phyloP scores from a whole-genome alignment of 2,797 vertebrate species.

The Dendrocincla tyrannina region DNA sequence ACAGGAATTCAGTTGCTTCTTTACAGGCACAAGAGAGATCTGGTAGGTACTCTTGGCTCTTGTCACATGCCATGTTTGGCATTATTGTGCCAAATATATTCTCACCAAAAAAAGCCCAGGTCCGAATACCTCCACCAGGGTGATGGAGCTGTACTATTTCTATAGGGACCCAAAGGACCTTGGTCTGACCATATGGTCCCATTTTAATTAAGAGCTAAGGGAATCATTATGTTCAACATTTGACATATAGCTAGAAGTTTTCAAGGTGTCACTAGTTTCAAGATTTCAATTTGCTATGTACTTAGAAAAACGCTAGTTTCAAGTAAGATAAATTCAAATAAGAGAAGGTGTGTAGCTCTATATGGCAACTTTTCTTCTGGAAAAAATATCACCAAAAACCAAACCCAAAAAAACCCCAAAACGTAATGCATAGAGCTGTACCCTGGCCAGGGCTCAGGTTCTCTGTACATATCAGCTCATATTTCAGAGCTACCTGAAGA shows the following conservation, averaged over 20 bases:
- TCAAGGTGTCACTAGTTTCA: neutral
- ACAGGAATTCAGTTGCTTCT: neutral
- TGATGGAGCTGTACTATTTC: neutral
- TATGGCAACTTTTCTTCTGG: neutral
- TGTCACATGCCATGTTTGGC: neutral
- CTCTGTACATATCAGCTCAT: neutral
- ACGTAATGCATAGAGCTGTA: neutral
- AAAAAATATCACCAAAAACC: neutral
- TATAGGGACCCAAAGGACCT: neutral
- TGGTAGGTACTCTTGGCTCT: neutral
- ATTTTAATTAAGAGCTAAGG: neutral
- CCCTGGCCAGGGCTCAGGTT: neutral
- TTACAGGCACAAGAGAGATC: neutral
- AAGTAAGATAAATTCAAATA: neutral
- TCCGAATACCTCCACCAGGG: neutral
- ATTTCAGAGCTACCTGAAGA: neutral
- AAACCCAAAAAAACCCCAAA: neutral
- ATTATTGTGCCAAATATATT: neutral
- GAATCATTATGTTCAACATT: neutral
- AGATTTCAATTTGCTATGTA: neutral
- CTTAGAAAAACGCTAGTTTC: neutral
- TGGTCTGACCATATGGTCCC: neutral
- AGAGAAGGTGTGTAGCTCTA: neutral
- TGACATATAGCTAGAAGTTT: neutral
- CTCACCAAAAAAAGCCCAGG: neutral